A percentile compares a stretch with the other conserved stretches of the same genome.
Conservation (phyloP, 2,113 vertebrate species). For the Crotalus tigris region DNA sequence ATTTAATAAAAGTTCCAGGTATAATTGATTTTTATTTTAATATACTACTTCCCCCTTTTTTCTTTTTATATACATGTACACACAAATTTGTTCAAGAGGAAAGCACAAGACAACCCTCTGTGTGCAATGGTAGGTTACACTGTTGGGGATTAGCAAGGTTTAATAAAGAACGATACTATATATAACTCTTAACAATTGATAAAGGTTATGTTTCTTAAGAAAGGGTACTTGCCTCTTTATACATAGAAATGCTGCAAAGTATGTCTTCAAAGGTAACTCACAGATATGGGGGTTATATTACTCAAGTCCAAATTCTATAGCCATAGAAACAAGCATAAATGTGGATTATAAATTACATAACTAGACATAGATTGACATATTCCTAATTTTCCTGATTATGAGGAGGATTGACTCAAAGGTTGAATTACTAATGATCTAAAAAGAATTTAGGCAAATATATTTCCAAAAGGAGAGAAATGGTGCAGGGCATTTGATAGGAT, state of each 20-base stretch:
- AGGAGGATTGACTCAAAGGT: background rate
- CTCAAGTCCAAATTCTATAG: background rate
- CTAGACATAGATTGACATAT: background rate
- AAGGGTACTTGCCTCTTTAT: background rate
- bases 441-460: background rate
- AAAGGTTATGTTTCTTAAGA: background rate
- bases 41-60: background rate
- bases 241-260: background rate
- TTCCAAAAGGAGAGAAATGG: background rate
- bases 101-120: background rate
- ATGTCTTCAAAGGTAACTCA: background rate
- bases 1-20: background rate
- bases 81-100: background rate
- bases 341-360: background rate
- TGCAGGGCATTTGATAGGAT: background rate
- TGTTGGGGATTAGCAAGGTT: background rate
- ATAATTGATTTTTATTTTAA: background rate
- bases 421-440: background rate
- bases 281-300: background rate
- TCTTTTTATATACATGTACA: background rate
- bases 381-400: background rate
- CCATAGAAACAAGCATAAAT: background rate
- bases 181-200: background rate
- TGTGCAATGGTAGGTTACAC: background rate
- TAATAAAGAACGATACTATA: background rate